Percentiles rank a stretch among this genome's conserved stretches.
Conservation (phyloP, 2,888 invertebrate species). For the Adelphocoris suturalis region DNA sequence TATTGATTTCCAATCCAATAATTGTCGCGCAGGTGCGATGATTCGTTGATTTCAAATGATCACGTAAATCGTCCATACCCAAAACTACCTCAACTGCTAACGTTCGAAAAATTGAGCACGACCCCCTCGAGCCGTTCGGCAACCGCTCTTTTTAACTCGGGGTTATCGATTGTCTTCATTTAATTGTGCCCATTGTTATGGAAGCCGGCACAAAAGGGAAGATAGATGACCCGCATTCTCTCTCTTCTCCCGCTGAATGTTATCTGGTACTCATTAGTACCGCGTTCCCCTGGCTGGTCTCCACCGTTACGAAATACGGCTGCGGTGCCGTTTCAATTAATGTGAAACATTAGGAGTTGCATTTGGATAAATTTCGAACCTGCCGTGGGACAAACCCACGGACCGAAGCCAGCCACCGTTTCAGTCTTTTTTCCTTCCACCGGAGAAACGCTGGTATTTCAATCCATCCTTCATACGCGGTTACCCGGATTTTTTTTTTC, state of each 20-base stretch:
- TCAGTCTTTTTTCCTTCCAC: too few relatives aligned
- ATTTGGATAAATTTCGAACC: background rate
- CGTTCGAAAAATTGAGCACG: background rate
- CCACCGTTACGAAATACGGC: conserved; percentile 16
- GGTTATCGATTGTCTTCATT: conserved; percentile 24
- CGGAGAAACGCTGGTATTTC: too few relatives aligned
- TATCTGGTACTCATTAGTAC: conserved; percentile 39
- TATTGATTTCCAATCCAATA: too few relatives aligned
- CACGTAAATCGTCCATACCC: too few relatives aligned
- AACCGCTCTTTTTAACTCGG: background rate
- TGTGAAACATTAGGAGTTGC: conserved; percentile 11
- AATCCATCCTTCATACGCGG: too few relatives aligned
- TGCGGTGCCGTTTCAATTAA: conserved; percentile 22
- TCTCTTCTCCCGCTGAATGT: conserved; percentile 25
- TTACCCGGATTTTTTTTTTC: too few relatives aligned
- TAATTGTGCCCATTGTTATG: conserved; percentile 42
- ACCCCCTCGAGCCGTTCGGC: background rate
- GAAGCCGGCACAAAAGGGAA: conserved; percentile 36
- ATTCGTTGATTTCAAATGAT: too few relatives aligned
- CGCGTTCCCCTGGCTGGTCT: background rate
- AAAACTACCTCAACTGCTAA: background rate
- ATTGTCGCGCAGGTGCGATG: too few relatives aligned
- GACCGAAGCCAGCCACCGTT: too few relatives aligned
- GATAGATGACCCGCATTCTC: conserved; percentile 42
- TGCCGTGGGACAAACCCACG: background rate